phyloP scores from a whole-genome alignment of 2,113 vertebrate species.

The Prochilodus magdalenae region DNA sequence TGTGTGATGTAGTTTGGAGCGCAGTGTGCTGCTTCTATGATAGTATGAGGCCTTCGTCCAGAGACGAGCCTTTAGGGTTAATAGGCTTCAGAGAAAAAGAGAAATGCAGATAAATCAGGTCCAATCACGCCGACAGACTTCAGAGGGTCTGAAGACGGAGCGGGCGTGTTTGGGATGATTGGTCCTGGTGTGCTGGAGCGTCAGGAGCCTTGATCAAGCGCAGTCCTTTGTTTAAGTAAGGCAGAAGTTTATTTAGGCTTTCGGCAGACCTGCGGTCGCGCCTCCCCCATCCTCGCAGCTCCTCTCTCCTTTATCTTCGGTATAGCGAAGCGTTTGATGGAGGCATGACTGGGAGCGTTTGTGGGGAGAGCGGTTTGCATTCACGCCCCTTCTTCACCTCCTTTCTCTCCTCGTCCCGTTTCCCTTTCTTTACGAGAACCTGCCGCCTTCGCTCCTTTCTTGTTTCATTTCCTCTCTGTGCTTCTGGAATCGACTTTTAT shows the following conservation, averaged over 20 bases:
- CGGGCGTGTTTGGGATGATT: no score
- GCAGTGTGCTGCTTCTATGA: not conserved
- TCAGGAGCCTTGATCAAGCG: not conserved
- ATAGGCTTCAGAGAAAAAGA: not conserved
- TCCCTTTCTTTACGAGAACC: not conserved
- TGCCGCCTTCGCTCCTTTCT: not conserved
- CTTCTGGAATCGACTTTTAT: not conserved
- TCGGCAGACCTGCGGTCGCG: not conserved
- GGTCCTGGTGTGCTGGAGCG: not conserved
- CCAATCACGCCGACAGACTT: no score
- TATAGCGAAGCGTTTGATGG: not conserved
- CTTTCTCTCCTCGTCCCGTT: not conserved
- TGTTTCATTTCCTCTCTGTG: not conserved
- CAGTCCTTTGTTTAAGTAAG: not conserved
- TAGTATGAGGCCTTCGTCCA: not conserved
- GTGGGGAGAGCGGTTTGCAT: no score
- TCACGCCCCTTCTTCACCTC: not conserved
- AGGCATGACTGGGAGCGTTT: not conserved
- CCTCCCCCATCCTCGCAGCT: constrained; percentile 9
- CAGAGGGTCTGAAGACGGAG: no score
- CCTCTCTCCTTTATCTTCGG: constrained; percentile 4
- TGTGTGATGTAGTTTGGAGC: not conserved
- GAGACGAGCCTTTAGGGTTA: not conserved
- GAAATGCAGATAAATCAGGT: not conserved
- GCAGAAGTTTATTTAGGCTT: not conserved